A percentile compares a stretch with the other conserved stretches of the same genome.
phyloP scores from a whole-genome alignment of 2,888 invertebrate species.

The Acanthacorydalis orientalis region DNA sequence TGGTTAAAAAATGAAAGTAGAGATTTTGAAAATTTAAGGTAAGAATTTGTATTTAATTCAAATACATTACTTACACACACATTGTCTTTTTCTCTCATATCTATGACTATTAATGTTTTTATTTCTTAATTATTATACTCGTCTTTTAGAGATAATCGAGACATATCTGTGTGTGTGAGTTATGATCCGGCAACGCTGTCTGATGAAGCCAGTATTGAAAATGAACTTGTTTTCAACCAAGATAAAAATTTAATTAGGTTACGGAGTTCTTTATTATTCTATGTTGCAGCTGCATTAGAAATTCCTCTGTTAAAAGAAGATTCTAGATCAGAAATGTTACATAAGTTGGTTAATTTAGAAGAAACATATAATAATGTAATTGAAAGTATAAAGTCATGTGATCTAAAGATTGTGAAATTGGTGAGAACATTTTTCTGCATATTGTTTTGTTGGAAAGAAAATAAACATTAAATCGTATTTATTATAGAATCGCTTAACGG shows the following conservation, averaged over 20 bases:
- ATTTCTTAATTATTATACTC: constrained; percentile 8
- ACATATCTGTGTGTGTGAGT: constrained; percentile 49
- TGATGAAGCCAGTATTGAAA: constrained; percentile 21
- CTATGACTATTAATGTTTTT: no score
- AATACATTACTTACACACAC: no score
- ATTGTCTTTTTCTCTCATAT: no score
- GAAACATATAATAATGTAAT: constrained; percentile 2
- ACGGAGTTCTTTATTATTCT: constrained; percentile 3
- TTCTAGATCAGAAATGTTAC: background rate
- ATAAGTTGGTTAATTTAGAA: background rate
- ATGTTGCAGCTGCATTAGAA: constrained; percentile 3
- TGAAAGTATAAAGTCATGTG: constrained; percentile 4
- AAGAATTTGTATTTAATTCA: background rate
- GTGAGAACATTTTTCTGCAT: constrained; percentile 4
- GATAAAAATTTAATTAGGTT: constrained; percentile 17
- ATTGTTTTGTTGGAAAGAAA: background rate
- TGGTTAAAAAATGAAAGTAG: constrained; percentile 40
- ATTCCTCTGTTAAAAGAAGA: background rate
- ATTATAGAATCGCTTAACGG: constrained; percentile 17
- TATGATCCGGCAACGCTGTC: constrained; percentile 44
- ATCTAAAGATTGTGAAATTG: constrained; percentile 10
- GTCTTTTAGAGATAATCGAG: constrained; percentile 52
- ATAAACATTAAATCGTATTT: background rate
- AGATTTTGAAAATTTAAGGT: constrained; percentile 36
- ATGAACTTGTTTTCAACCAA: constrained; percentile 17